Evolutionary conservation across 2,113 vertebrate genomes (phyloP).

Genomic region (Cervus canadensis): DNA sequence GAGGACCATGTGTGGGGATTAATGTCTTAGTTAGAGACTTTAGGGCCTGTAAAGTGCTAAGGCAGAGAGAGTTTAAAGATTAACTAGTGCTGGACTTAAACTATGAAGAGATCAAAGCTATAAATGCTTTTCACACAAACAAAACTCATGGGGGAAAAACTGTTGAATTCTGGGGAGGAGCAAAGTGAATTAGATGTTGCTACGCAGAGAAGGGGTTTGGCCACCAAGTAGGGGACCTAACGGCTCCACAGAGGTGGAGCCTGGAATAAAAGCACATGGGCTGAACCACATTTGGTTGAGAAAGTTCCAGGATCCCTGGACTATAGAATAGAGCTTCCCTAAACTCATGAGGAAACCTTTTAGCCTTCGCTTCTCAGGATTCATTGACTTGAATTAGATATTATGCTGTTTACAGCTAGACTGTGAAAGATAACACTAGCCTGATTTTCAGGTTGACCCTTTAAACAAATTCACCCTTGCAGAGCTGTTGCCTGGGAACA

Average conservation of each 20-base stretch:
- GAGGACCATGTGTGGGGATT: background rate
- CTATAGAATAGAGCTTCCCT: background rate
- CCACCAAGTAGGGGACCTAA: background rate
- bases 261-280: background rate
- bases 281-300: background rate
- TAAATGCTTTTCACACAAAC: background rate
- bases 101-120: background rate
- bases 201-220: background rate
- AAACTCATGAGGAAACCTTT: background rate
- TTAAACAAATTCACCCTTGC: background rate
- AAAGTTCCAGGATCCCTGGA: background rate
- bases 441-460: background rate
- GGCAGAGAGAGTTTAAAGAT: background rate
- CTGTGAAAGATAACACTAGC: background rate
- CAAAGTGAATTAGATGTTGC: background rate
- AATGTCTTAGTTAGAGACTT: background rate
- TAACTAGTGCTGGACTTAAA: background rate
- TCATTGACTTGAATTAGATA: background rate
- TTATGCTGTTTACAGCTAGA: background rate
- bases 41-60: background rate
- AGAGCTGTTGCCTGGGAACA: background rate
- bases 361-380: background rate
- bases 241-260: background rate
- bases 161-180: background rate
- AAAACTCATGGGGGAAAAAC: background rate